Base-by-base conservation (phyloP, 2,888 invertebrate species). In the Scaptomyza reducta region DNA sequence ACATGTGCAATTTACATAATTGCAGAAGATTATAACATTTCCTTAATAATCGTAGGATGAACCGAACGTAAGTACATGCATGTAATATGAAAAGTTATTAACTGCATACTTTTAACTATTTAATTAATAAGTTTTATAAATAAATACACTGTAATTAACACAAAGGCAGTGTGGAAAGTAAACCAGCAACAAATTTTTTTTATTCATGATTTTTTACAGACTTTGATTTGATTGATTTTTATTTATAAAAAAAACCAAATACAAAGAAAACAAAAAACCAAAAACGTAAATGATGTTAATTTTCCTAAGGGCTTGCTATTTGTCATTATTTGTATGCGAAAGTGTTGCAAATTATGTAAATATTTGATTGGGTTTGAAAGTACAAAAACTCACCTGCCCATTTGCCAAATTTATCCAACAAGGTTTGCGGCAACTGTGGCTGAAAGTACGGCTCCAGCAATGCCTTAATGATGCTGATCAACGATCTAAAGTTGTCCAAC, bases 341-440 rank as follows among this genome's bases (percentile, higher is more conserved):
- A 41, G 1, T 51, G 1, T 46, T 41, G 29, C 10, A 6, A 25
- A 41, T 47, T 44, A 47, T 40, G 29, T 38, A 50, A 29, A 47
- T 44, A 16, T 18, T 27, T 6, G 22, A 18, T 25, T 44, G 27
- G 6, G 7, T 27, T 7, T 27, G 27, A 22, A 22, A 22, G 1
- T 2, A 22, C 3, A 45, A 18, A 4, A 10, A 92, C 94, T 94
- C 91, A 97, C 97, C 95, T 90, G 97, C 97, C 97, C 97, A 97
- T 68, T 94, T 93, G 83, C 97, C 97, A 90, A 94, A 97, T 90
- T 94, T 95, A 88, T 94, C 94, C 38, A 92, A 88, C 58, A 96
- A 90, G 13, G 93, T 92, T 77, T 93, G 92, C 73, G 94, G 94
- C 87, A 94, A 93, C 56, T 94, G 89, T 0, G 95, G 94, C 73